Percentiles rank a stretch among this genome's conserved stretches.
Evolutionary conservation across 2,888 invertebrate species (phyloP).

Genomic region (Penaeus monodon): DNA sequence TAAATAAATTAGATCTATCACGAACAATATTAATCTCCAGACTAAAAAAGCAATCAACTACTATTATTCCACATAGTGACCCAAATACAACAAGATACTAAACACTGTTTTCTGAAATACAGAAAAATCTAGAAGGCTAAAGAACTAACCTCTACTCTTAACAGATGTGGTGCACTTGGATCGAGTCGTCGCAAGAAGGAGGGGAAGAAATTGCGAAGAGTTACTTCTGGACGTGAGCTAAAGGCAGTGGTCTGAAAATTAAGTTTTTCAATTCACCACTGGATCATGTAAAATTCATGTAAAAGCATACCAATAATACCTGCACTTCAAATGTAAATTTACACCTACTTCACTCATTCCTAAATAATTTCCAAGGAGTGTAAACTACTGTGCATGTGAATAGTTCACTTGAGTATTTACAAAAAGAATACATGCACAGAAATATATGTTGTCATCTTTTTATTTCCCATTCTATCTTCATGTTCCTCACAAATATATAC

Average conservation of each 20-base stretch:
- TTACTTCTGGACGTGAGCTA: constrained; percentile 52
- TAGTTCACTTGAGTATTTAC: too few species aligned
- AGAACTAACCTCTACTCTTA: constrained; percentile 73
- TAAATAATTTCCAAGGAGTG: too few species aligned
- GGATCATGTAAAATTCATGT: too few species aligned
- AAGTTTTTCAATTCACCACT: too few species aligned
- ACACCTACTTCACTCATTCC: too few species aligned
- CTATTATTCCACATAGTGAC: too few species aligned
- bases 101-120: not conserved
- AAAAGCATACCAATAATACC: too few species aligned
- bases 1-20: not conserved
- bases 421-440: too few species aligned
- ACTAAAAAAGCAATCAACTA: not conserved
- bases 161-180: constrained; percentile 72
- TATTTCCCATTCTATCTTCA: too few species aligned
- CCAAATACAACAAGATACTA: not conserved
- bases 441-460: too few species aligned
- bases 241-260: constrained; percentile 55
- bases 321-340: too few species aligned
- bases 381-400: too few species aligned
- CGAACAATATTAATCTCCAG: not conserved
- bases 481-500: not conserved
- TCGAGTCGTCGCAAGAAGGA: constrained; percentile 77
- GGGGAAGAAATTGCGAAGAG: constrained; percentile 74
- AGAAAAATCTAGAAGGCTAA: not conserved